Evolutionary conservation across 2,888 invertebrate species (phyloP).

Genomic region (Lathronympha strigana): DNA sequence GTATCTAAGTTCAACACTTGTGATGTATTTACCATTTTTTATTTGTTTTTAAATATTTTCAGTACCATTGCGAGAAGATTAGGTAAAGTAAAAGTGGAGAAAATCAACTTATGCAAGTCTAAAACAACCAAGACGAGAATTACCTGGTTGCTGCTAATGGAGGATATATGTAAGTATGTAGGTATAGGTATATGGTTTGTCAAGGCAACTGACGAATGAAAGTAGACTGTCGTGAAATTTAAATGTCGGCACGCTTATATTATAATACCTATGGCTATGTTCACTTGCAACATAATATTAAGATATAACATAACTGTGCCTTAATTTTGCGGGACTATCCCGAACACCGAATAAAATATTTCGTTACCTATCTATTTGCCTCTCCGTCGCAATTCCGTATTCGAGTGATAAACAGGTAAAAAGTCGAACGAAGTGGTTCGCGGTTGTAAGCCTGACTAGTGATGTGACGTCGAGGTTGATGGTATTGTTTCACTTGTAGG

Average conservation of each 20-base stretch:
- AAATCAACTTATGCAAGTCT: not conserved
- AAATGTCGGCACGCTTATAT: not conserved
- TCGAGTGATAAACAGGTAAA: too few species aligned
- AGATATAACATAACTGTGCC: too few species aligned
- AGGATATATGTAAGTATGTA: not conserved
- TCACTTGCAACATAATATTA: too few species aligned
- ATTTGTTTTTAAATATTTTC: too few species aligned
- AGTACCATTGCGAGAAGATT: not conserved
- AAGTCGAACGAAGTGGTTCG: too few species aligned
- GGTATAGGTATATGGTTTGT: slow-evolving; percentile 43
- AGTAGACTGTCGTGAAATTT: slow-evolving; percentile 39
- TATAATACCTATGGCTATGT: too few species aligned
- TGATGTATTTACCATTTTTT: too few species aligned
- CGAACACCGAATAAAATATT: too few species aligned
- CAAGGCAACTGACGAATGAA: slow-evolving; percentile 44
- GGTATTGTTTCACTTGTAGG: slow-evolving; percentile 47
- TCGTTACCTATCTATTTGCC: too few species aligned
- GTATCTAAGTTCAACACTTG: not conserved
- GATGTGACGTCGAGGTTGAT: slow-evolving; percentile 17
- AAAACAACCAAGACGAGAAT: not conserved
- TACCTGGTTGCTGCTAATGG: not conserved
- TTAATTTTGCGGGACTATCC: too few species aligned
- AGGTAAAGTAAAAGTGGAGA: slow-evolving; percentile 12
- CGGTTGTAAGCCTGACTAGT: slow-evolving; percentile 10
- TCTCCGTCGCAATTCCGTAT: too few species aligned